Evolutionary conservation across 2,888 invertebrate species (phyloP), one percentile per base, ranked within the genome.

Genomic region (Ditylenchus weischeri): DNA sequence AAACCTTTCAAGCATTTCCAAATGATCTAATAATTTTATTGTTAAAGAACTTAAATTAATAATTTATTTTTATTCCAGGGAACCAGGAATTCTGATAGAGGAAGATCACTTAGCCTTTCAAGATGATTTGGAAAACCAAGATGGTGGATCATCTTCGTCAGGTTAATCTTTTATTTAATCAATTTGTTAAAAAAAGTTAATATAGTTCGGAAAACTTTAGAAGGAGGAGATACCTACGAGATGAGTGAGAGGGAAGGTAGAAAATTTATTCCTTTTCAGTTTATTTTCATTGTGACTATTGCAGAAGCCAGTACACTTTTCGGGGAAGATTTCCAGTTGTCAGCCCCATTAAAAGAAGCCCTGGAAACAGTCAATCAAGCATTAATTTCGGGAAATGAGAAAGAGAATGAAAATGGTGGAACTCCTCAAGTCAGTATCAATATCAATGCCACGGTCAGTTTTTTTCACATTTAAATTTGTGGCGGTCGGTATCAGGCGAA

Each of bases 151-250:
- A 29, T 5, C 54, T 7, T 54, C 54, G 5, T 54, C 54, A 15
- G 43, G 43, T 8, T 6, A 2, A 15, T 43, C 1, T 43, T 43
- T 62, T 85, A 85, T 75, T 29, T 29, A 29, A 5, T 5, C 3
- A 29, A 29, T n/a, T n/a, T n/a, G n/a, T n/a, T n/a, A n/a, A n/a
- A n/a, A n/a, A n/a, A n/a, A n/a, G n/a, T n/a, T n/a, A n/a, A n/a
- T n/a, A 29, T 29, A 4, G 29, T 29, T 29, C n/a, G n/a, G 29
- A 29, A 29, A 23, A 21, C n/a, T 21, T 54, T n/a, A 23, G 54
- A 54, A 29, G 54, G 54, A 15, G 54, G 54, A 23, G 85, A 84
- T 6, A 84, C 84, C 8, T 86, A 86, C 74, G 85, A 86, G 68
- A 73, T 75, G 19, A 75, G 72, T 57, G 79, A 79, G 60, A 72